Percentiles rank a stretch among this genome's conserved stretches.
Conservation (phyloP, 2,888 invertebrate species). For the Epistrophe grossulariae region DNA sequence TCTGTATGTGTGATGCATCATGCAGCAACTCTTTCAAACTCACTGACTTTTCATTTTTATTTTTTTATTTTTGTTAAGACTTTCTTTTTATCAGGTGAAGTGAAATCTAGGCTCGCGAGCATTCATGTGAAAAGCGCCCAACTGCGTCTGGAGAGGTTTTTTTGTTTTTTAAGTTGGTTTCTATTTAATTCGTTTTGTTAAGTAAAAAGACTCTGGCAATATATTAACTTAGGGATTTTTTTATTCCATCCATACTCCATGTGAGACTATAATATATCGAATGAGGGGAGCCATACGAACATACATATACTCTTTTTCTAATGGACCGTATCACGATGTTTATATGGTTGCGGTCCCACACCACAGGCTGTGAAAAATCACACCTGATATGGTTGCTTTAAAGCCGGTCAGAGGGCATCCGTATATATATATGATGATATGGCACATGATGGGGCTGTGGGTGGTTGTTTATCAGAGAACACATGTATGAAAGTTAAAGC, state of each 20-base stretch:
- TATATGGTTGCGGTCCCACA: conserved; percentile 53
- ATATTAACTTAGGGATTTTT: conserved; percentile 35
- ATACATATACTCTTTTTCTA: conserved; percentile 44
- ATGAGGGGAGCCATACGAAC: background rate
- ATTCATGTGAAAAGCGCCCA: conserved; percentile 74
- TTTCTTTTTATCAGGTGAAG: conserved; percentile 71
- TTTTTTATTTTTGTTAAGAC: conserved; percentile 22
- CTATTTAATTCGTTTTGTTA: background rate
- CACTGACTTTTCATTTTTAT: conserved; percentile 28
- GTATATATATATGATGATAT: background rate
- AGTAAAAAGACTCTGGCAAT: conserved; percentile 21
- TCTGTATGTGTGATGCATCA: conserved; percentile 47
- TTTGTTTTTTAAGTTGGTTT: conserved; percentile 21
- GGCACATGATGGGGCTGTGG: conserved; percentile 23
- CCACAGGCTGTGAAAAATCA: conserved; percentile 56
- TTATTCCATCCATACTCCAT: conserved; percentile 31
- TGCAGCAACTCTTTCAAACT: conserved; percentile 22
- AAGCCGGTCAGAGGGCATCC: conserved; percentile 41
- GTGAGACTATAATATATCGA: conserved; percentile 42
- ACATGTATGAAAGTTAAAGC: conserved; percentile 4
- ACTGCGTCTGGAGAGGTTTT: conserved; percentile 62
- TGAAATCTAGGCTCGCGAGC: conserved; percentile 68
- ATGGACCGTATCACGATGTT: conserved; percentile 72
- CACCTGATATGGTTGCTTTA: conserved; percentile 61
- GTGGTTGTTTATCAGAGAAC: conserved; percentile 64